Evolutionary conservation across 1,140 invertebrate species (phyloP).

Genomic region (Drosophila littoralis): DNA sequence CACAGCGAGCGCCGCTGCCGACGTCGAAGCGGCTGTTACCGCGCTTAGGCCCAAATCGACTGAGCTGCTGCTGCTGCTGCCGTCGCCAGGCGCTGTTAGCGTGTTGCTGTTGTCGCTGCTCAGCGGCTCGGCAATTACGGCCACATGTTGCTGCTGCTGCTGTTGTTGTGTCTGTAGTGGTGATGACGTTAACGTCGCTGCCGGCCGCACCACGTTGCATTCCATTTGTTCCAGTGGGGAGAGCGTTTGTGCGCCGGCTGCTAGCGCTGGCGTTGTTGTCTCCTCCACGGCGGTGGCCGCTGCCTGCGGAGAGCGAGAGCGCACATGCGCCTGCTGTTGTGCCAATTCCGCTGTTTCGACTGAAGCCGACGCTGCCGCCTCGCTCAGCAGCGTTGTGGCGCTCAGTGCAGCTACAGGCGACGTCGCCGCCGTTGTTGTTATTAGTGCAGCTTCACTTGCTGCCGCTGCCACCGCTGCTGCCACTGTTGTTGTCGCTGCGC

Average conservation of each 20-base stretch:
- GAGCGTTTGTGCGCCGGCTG: conserved; percentile 41
- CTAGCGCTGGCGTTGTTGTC: conserved; percentile 49
- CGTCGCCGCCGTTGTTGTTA: conserved; percentile 41
- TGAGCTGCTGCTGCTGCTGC: not conserved
- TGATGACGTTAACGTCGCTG: conserved; percentile 20
- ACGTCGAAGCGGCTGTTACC: conserved; percentile 36
- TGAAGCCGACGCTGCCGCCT: conserved; percentile 58
- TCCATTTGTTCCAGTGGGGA: conserved; percentile 55
- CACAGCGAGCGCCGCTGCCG: conserved; percentile 63
- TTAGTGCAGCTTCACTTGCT: conserved; percentile 6
- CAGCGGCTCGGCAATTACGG: conserved; percentile 18
- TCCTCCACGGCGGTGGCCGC: conserved; percentile 55
- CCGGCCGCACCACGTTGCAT: conserved; percentile 30
- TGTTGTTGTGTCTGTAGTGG: conserved; percentile 10
- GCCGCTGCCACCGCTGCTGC: not conserved
- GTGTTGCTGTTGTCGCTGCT: conserved; percentile 6
- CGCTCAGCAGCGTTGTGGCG: conserved; percentile 53
- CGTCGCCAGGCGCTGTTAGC: not conserved
- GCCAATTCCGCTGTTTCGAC: conserved; percentile 68
- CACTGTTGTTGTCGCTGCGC: conserved; percentile 7
- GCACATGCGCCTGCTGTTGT: conserved; percentile 72
- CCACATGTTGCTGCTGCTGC: conserved; percentile 67
- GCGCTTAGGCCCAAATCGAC: conserved; percentile 38
- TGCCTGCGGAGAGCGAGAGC: conserved; percentile 60
- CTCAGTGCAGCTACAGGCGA: conserved; percentile 60